phyloP scores from a whole-genome alignment of 1,140 invertebrate genomes.

The Cydia pomonella region DNA sequence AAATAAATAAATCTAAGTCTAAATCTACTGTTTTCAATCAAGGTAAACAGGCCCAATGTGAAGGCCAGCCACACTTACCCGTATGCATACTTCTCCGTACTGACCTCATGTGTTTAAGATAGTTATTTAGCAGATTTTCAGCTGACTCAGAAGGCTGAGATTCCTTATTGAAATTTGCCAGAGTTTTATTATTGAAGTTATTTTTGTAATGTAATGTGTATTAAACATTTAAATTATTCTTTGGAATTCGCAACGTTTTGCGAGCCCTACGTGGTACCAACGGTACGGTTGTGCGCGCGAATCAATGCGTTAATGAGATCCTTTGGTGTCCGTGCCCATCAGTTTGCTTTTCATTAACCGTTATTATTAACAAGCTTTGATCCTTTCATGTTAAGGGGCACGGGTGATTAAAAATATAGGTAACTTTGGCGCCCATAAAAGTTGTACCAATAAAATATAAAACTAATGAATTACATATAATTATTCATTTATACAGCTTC shows the following conservation, averaged over 20 bases:
- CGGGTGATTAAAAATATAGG: neutral
- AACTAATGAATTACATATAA: neutral
- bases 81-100: too few relatives aligned
- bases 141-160: too few relatives aligned
- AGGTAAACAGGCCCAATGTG: too few relatives aligned
- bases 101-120: too few relatives aligned
- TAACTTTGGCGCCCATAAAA: neutral
- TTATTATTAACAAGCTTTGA: constrained; percentile 27
- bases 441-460: neutral
- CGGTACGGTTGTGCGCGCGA: neutral
- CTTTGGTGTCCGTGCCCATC: constrained; percentile 20
- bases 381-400: neutral
- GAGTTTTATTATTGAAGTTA: too few relatives aligned
- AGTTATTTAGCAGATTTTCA: too few relatives aligned
- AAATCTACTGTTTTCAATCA: too few relatives aligned
- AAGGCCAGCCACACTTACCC: too few relatives aligned
- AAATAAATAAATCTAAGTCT: too few relatives aligned
- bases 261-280: neutral
- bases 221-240: neutral
- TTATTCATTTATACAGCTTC: too few relatives aligned
- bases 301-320: constrained; percentile 17
- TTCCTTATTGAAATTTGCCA: too few relatives aligned
- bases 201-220: too few relatives aligned
- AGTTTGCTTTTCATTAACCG: constrained; percentile 28
- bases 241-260: neutral